Evolutionary conservation across 2,888 invertebrate genomes (phyloP).

Genomic region (Physocephala rufipes): DNA sequence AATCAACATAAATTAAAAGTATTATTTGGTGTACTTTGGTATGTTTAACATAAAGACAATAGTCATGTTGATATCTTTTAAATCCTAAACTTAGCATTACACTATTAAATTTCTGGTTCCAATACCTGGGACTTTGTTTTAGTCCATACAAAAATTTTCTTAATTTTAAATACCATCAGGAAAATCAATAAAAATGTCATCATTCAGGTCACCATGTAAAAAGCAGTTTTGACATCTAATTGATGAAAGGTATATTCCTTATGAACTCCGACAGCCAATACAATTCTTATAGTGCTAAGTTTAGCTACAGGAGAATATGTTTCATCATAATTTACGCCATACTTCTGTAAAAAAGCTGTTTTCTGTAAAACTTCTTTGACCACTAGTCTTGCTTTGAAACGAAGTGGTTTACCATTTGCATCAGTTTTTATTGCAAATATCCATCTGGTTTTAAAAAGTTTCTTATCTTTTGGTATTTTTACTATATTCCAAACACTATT

Average conservation of each 20-base stretch:
- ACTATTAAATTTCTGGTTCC: too few species aligned
- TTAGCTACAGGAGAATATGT: background rate
- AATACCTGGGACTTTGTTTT: too few species aligned
- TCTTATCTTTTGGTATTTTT: background rate
- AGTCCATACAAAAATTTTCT: too few species aligned
- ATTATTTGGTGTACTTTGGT: too few species aligned
- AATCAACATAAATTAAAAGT: too few species aligned
- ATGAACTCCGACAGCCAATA: slow-evolving; percentile 11
- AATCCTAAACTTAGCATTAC: too few species aligned
- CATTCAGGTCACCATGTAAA: background rate
- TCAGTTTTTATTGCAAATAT: background rate
- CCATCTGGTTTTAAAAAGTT: background rate
- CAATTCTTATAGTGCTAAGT: background rate
- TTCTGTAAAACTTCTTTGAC: too few species aligned
- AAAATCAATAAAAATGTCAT: background rate
- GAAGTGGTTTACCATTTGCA: background rate
- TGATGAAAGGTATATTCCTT: background rate
- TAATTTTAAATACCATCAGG: background rate
- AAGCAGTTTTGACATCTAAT: background rate
- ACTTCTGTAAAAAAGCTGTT: background rate
- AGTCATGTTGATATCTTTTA: too few species aligned
- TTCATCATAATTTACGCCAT: background rate
- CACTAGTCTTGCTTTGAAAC: background rate
- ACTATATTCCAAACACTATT: background rate
- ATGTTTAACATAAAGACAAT: too few species aligned